These are phyloP conservation scores for Nasonia vitripennis DNA, from an alignment of 1,140 invertebrate species.

Conservation along the genomic window DNA sequence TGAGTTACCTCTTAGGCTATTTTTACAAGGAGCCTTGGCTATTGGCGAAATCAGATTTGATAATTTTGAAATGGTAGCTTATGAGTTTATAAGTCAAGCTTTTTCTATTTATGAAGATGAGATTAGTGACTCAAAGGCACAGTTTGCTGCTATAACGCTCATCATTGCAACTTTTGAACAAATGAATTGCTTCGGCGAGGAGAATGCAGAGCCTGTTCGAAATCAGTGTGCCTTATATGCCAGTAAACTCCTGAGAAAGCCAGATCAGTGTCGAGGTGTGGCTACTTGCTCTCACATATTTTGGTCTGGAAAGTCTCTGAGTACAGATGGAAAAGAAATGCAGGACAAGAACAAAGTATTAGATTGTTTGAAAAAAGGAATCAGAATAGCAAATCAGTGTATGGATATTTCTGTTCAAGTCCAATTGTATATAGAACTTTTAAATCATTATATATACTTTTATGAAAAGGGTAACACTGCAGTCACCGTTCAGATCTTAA, in stretches of 20 bases:
- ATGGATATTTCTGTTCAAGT: conserved; percentile 98
- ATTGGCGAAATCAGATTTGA: conserved; percentile 95
- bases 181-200: conserved; percentile 94
- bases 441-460: conserved; percentile 97
- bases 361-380: conserved; percentile 97
- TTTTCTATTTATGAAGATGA: conserved; percentile 99
- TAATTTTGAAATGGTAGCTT: conserved; percentile 96
- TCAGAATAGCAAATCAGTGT: conserved; percentile 96
- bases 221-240: conserved; percentile 96
- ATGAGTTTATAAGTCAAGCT: conserved; percentile 98
- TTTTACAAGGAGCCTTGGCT: conserved; percentile 95
- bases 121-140: conserved; percentile 97
- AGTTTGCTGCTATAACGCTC: conserved; percentile 95
- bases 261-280: conserved; percentile 96
- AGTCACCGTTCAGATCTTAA: conserved; percentile 83
- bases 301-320: conserved; percentile 92
- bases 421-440: conserved; percentile 94
- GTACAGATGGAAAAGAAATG: conserved; percentile 84
- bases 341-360: conserved; percentile 93
- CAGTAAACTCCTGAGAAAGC: conserved; percentile 97
- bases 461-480: conserved; percentile 92
- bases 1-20: conserved; percentile 94
- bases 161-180: conserved; percentile 97
- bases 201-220: conserved; percentile 97
- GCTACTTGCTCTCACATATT: conserved; percentile 95